A percentile compares a stretch with the other conserved stretches of the same genome.
These are phyloP conservation scores for Cynodonichthys magdalenae DNA, from an alignment of 2,797 vertebrate species.

Conservation along the genomic window DNA sequence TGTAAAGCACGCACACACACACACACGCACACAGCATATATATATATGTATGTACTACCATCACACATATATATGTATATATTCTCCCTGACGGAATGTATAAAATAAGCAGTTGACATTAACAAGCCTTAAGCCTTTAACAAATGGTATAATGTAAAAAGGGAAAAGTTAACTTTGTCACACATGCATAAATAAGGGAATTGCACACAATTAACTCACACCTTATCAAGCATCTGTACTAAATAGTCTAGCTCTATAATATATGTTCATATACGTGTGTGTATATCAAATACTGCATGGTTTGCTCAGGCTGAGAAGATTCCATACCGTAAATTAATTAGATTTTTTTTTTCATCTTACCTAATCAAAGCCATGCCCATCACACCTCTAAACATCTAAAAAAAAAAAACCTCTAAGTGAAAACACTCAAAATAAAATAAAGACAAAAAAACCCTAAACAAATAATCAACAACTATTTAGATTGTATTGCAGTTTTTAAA, in stretches of 20 bases:
- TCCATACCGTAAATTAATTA: slow-evolving; percentile 88
- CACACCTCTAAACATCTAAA: slow-evolving; percentile 87
- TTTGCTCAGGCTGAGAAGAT: slow-evolving; percentile 95
- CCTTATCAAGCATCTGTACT: slow-evolving; percentile 98
- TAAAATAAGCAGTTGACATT: slow-evolving; percentile 96
- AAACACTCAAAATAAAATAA: slow-evolving; percentile 77
- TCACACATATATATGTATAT: slow-evolving; percentile 60
- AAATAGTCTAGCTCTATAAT: slow-evolving; percentile 93
- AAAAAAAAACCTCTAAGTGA: slow-evolving; percentile 59
- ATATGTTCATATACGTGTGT: slow-evolving; percentile 81
- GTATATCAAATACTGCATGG: slow-evolving; percentile 97
- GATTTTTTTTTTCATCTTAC: slow-evolving; percentile 83
- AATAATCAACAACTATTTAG: slow-evolving; percentile 85
- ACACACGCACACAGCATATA: slow-evolving; percentile 62
- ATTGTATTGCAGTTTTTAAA: slow-evolving; percentile 96
- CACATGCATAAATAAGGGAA: slow-evolving; percentile 99
- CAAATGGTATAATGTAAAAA: slow-evolving; percentile 88
- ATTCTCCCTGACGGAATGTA: slow-evolving; percentile 99
- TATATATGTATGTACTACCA: slow-evolving; percentile 61
- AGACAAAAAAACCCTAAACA: slow-evolving; percentile 77
- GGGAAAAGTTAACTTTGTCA: slow-evolving; percentile 89
- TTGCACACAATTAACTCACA: slow-evolving; percentile 99
- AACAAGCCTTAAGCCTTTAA: slow-evolving; percentile 90
- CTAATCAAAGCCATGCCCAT: slow-evolving; percentile 94
- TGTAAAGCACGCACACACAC: slow-evolving; percentile 40